Conservation (phyloP, 1,140 invertebrate genomes). For the Ephestia elutella region DNA sequence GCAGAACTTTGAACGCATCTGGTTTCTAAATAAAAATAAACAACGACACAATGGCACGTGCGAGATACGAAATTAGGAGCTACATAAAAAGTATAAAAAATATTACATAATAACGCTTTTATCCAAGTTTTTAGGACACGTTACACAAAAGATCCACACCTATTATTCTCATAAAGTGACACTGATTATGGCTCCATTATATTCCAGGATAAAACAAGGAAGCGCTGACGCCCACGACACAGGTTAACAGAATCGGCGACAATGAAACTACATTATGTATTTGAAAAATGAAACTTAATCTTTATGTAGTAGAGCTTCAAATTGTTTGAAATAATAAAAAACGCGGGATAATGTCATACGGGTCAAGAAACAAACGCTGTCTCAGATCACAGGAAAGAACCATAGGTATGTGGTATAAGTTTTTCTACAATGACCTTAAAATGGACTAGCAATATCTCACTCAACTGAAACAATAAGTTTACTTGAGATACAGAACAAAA, state of each 20-base stretch:
- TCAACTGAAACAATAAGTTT: too few species aligned
- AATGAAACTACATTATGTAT: background rate
- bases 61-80: too few species aligned
- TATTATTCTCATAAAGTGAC: conserved; percentile 4
- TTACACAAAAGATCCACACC: background rate
- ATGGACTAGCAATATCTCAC: too few species aligned
- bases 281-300: background rate
- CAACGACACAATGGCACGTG: too few species aligned
- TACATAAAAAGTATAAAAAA: background rate
- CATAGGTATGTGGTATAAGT: too few species aligned
- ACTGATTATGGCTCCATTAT: conserved; percentile 3
- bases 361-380: conserved; percentile 6
- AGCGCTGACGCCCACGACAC: conserved; percentile 1
- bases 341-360: background rate
- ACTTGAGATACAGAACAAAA: too few species aligned
- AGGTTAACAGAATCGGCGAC: background rate
- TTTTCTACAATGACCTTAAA: too few species aligned
- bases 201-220: conserved; percentile 2
- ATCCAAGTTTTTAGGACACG: background rate
- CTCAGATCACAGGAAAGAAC: background rate
- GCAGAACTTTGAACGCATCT: too few species aligned
- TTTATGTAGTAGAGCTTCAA: background rate
- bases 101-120: background rate
- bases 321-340: conserved; percentile 1
- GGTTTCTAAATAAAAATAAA: too few species aligned